Evolutionary conservation across 1,140 invertebrate genomes (phyloP), one percentile per base, ranked within the genome.

Genomic region (Atta texana): DNA sequence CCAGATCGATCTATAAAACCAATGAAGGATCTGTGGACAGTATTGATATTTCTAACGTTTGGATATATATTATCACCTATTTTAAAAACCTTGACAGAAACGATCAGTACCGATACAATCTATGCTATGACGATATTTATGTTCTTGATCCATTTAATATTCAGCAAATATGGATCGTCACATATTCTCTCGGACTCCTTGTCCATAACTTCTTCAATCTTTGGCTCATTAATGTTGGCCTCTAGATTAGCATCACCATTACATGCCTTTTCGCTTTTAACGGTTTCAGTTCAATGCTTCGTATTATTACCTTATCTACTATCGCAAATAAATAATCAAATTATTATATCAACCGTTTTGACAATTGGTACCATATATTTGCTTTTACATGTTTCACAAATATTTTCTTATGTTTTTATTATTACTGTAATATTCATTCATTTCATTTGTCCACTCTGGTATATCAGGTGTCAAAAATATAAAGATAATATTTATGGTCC

Each of bases 401-500:
- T 94, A 1, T 94, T 97, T 57, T 95, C 96, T 12, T 95, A 94
- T 88, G 94, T 97, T 88, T 98, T 97, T 95, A 89, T 97, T 18
- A 92, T 94, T 34, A 95, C 96, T 63, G 96, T 97, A 4, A 91
- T 96, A 28, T 96, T 98, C 92, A 95, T 98, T 68, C 97, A 96
- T 93, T 94, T 97, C 66, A 94, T 97, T 64, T 99, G 98, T 94
- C 98, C 98, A 6, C 92, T 96, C 8, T 97, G 97, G 95, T 98
- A 98, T 94, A 96, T 98, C 1, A 95, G 94, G 76, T 97, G 97
- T 94, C 98, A 99, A 91, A 97, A 96, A 64, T 97, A 97, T 92
- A 99, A 99, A 95, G 97, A 98, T 94, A 99, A 98, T 94, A 99
- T 99, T 90, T 97, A 99, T 95, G 98, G 98, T 1, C 98, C 98